Percentiles rank a stretch among this genome's conserved stretches.
Conservation (phyloP, 2,797 vertebrate species). For the Philypnodon macrostomus region DNA sequence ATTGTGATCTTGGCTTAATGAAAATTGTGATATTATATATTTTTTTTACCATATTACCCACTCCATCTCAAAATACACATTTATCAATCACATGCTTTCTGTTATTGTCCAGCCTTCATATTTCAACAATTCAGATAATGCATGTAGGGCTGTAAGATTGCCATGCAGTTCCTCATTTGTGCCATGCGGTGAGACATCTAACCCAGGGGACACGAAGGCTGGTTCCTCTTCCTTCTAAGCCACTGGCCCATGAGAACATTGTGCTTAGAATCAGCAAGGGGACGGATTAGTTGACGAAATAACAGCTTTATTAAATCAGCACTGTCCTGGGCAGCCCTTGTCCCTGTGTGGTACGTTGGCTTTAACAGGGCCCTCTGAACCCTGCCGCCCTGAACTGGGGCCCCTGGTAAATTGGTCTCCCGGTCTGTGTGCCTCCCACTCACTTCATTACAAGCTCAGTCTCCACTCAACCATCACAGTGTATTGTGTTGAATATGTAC, state of each 20-base stretch:
- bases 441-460: conserved; percentile 36
- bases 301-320: conserved; percentile 62
- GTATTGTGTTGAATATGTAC: conserved; percentile 28
- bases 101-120: no score
- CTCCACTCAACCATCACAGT: conserved; percentile 43
- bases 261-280: conserved; percentile 29
- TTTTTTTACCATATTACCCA: no score
- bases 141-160: no score
- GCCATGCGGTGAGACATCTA: conserved; percentile 29
- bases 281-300: conserved; percentile 60
- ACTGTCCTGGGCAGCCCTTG: conserved; percentile 26
- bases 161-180: background rate
- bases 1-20: no score
- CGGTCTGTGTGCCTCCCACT: conserved; percentile 27
- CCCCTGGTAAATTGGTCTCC: conserved; percentile 56
- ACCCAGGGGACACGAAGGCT: conserved; percentile 24
- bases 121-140: no score
- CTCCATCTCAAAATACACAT: no score
- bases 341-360: conserved; percentile 43
- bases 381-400: conserved; percentile 32
- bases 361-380: conserved; percentile 50
- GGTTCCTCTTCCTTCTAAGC: conserved; percentile 38
- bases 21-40: no score
- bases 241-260: conserved; percentile 49
- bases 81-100: no score